Base-by-base conservation (phyloP, 2,888 invertebrate species). In the Lasioglossum pauxillum region DNA sequence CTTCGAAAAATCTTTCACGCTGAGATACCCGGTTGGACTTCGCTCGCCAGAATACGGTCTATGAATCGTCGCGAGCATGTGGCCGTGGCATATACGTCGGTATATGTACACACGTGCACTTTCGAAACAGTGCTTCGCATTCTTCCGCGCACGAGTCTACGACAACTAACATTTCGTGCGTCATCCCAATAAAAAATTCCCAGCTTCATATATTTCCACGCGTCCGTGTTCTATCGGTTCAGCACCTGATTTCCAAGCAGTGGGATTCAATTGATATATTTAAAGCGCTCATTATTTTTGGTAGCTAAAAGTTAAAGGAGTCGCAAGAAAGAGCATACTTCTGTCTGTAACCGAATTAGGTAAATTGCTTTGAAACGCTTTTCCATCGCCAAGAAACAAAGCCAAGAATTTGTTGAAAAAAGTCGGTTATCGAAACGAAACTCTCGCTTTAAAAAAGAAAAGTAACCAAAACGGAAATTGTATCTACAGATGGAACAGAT, bases 1-100 rank as follows among this genome's bases (percentile, higher is more conserved):
- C 81, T 80, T 78, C 75, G 69, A 72, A 76, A 81, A 82, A 82
- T 75, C 60, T 79, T 73, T 79, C 75, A 53, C 38, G 64, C 82
- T 46, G 67, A 38, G 64, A 83, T 77, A 77, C 76, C 69, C 74
- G 35, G 71, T 46, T 38, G 38, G 73, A 44, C 57, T 73, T 67
- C 46, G 1, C 35, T 57, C 41, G 44, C 41, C 46, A 19, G 64
- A n/a, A 75, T 71, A 44, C 57, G 57, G 31, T 46, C 38, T 44
- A 44, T 69, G 78, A 76, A 80, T 79, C 41, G 71, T 35, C 19
- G 57, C 19, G 57, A 46, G 72, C 41, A 71, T 35, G 67, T 57
- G 38, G 12, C 14, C 41, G 31, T 71, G 35, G 23, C 41, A 19
- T 27, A 27, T 38, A 23, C 38, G n/a, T 35, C 19, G n/a, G 1